A percentile compares a stretch with the other conserved stretches of the same genome.
These are phyloP conservation scores for Cephus pygmeus DNA, from an alignment of 2,888 invertebrate genomes.

Conservation along the genomic window DNA sequence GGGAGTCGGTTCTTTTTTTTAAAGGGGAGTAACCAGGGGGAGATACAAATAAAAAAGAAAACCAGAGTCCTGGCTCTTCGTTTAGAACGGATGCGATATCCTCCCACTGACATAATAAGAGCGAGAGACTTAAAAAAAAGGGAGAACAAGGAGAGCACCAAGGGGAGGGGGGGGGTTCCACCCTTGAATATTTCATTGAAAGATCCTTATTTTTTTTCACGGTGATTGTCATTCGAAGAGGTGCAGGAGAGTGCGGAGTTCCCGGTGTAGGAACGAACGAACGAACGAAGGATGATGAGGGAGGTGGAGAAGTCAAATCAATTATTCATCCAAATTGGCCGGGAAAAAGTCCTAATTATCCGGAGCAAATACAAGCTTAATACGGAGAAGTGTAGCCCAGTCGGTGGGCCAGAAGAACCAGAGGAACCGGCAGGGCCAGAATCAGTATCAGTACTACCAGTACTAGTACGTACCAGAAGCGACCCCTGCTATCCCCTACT, in stretches of 20 bases:
- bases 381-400: constrained; percentile 56
- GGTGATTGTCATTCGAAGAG: constrained; percentile 63
- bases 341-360: constrained; percentile 66
- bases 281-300: constrained; percentile 29
- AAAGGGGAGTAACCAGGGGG: neutral
- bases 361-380: constrained; percentile 65
- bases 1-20: neutral
- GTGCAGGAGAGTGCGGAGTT: constrained; percentile 33
- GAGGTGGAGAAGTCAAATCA: constrained; percentile 56
- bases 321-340: constrained; percentile 65
- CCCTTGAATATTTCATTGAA: constrained; percentile 61
- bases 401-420: neutral
- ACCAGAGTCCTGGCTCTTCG: neutral
- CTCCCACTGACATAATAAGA: constrained; percentile 7
- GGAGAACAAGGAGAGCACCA: neutral
- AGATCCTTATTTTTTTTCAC: constrained; percentile 56
- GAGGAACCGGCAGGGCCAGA: neutral
- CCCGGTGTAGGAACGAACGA: constrained; percentile 27
- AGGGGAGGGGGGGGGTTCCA: constrained; percentile 16
- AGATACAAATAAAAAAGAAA: neutral
- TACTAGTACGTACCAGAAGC: neutral
- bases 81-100: neutral
- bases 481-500: constrained; percentile 19
- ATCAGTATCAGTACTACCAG: neutral
- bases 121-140: constrained; percentile 12